Conservation (phyloP, 2,113 vertebrate genomes). For the Corythaeola cristata region DNA sequence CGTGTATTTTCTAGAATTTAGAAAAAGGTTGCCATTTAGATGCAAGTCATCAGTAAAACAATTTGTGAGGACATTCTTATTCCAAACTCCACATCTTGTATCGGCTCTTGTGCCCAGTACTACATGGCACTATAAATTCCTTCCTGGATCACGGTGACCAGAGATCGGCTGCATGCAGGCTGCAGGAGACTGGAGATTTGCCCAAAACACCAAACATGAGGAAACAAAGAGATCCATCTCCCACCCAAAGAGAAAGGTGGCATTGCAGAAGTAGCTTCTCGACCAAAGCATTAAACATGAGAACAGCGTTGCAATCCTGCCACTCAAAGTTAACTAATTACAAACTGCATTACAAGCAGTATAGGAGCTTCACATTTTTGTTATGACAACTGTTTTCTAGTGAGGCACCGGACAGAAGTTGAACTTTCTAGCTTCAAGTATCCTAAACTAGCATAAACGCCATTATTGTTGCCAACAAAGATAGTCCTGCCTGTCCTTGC, state of each 20-base stretch:
- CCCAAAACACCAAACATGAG: not conserved
- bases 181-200: not conserved
- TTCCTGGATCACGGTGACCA: not conserved
- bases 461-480: not conserved
- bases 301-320: not conserved
- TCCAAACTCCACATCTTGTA: not conserved
- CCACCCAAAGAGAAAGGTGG: not conserved
- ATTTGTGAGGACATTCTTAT: not conserved
- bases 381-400: not conserved
- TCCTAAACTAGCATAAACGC: not conserved
- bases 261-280: not conserved
- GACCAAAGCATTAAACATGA: not conserved
- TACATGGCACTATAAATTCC: accelerated
- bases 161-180: accelerated
- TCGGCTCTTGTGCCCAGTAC: not conserved
- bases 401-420: not conserved
- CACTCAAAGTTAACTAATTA: not conserved
- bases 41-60: not conserved
- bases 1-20: not conserved
- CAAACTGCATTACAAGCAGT: not conserved
- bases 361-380: not conserved
- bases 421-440: not conserved
- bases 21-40: not conserved
- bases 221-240: not conserved
- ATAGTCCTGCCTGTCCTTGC: not conserved